Evolutionary conservation across 2,888 invertebrate species (phyloP), one percentile per base, ranked within the genome.

Genomic region (Eulithis prunata): DNA sequence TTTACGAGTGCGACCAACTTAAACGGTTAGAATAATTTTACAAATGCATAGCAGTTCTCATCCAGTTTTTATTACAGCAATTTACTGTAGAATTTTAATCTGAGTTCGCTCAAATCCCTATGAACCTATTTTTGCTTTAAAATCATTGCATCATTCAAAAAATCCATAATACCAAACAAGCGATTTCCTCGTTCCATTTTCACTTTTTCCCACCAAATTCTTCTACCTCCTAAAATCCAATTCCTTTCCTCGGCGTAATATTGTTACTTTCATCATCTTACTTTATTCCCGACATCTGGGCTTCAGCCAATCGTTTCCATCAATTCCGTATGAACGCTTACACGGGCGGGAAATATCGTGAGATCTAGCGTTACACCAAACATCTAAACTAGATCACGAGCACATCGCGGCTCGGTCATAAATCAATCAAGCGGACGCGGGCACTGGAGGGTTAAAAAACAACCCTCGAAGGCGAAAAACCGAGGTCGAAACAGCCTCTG

Each of bases 341-440:
- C 64, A 45, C 65, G 51, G 53, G 53, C 49, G 63, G 52, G 43
- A 59, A 57, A 55, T 57, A 57, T 57, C 61, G 57, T 60, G 65
- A 55, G 65, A 56, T 61, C 56, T 55, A 53, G 60, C 56, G 41
- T 54, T 56, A 58, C 21, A 45, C 43, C 57, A 65, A 59, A 64
- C 76, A 85, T 83, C 81, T 79, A 80, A 84, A 84, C 84, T 82
- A 84, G 81, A 86, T 84, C 82, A 80, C 74, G 55, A 60, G 54
- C 69, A 69, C 71, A 66, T 63, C 58, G 41, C 60, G 73, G 72
- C 70, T 69, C 71, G 78, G 76, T 79, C 85, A 78, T 86, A 86
- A 86, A 86, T 87, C 86, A 86, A 87, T 85, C 86, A 78, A 73
- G 66, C 64, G 70, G 74, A 71, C 77, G 74, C 74, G 71, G 71